phyloP scores from a whole-genome alignment of 2,888 invertebrate genomes.

The Choreutis nemorana region DNA sequence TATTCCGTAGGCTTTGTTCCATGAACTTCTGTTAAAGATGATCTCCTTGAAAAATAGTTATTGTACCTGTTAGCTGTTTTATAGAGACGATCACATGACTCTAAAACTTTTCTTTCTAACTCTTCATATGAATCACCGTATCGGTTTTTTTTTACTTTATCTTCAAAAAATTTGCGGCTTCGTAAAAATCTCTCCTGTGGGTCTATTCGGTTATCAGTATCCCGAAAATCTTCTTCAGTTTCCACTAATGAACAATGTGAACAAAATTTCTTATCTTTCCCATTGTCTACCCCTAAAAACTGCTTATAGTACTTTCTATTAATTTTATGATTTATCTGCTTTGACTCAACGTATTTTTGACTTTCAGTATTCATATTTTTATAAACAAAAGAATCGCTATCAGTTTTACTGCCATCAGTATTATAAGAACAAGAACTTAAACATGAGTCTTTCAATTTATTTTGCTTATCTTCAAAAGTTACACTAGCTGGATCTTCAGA shows the following conservation, averaged over 20 bases:
- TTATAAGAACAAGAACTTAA: slow-evolving; percentile 25
- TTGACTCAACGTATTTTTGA: slow-evolving; percentile 20
- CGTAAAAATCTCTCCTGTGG: slow-evolving; percentile 15
- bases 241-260: slow-evolving; percentile 1
- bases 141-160: slow-evolving; percentile 13
- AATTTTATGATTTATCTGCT: slow-evolving; percentile 25
- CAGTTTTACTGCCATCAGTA: slow-evolving; percentile 30
- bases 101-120: slow-evolving; percentile 31
- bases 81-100: slow-evolving; percentile 38
- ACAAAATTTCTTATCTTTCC: slow-evolving; percentile 9
- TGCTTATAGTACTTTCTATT: slow-evolving; percentile 26
- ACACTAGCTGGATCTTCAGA: slow-evolving; percentile 2
- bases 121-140: slow-evolving; percentile 19
- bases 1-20: slow-evolving; percentile 60
- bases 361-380: slow-evolving; percentile 13
- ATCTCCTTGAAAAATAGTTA: slow-evolving; percentile 25
- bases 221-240: slow-evolving; percentile 16
- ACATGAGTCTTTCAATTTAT: slow-evolving; percentile 14
- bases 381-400: slow-evolving; percentile 28
- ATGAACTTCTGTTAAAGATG: no score
- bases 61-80: slow-evolving; percentile 34
- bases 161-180: slow-evolving; percentile 18
- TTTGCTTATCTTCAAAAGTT: slow-evolving; percentile 1
- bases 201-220: slow-evolving; percentile 16
- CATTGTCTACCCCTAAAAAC: slow-evolving; percentile 23